Percentiles rank a stretch among this genome's conserved stretches.
Evolutionary conservation across 2,797 vertebrate species (phyloP).

Genomic region (Phrynocephalus forsythii): DNA sequence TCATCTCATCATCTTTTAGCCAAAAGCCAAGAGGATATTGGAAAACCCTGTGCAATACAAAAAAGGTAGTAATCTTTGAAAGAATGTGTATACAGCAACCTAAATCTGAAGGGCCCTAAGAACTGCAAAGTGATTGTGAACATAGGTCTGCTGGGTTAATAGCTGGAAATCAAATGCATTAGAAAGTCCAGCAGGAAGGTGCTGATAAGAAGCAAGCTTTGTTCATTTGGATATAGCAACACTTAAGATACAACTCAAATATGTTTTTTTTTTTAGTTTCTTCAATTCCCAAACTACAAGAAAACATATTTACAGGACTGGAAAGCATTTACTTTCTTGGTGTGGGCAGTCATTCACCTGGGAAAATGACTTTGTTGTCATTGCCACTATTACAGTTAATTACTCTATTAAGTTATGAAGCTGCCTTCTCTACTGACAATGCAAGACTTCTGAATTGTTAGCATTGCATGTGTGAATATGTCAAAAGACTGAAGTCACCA

Average conservation of each 20-base stretch:
- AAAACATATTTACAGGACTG: conserved; percentile 70
- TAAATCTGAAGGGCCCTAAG: conserved; percentile 54
- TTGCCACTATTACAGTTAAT: conserved; percentile 37
- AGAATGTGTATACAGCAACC: conserved; percentile 38
- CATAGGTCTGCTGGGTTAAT: conserved; percentile 79
- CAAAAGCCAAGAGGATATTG: conserved; percentile 50
- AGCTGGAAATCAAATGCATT: conserved; percentile 75
- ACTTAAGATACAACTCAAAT: conserved; percentile 68
- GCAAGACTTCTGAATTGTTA: not conserved
- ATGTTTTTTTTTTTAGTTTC: conserved; percentile 53
- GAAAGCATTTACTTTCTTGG: conserved; percentile 47
- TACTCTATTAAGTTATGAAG: conserved; percentile 29
- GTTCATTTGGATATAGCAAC: conserved; percentile 67
- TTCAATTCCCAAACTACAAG: conserved; percentile 60
- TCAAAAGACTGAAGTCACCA: not conserved
- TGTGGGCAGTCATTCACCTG: conserved; percentile 36
- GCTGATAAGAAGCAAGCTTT: conserved; percentile 75
- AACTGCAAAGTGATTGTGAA: conserved; percentile 69
- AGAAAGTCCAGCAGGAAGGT: conserved; percentile 74
- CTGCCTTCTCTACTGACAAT: not conserved
- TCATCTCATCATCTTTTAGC: conserved; percentile 49
- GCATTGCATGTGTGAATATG: not conserved
- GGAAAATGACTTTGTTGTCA: conserved; percentile 38
- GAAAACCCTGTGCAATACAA: conserved; percentile 55
- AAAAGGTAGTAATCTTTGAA: conserved; percentile 58